Percentiles rank a stretch among this genome's conserved stretches.
Conservation (phyloP, 2,113 vertebrate species). For the Protobothrops flavoviridis region DNA sequence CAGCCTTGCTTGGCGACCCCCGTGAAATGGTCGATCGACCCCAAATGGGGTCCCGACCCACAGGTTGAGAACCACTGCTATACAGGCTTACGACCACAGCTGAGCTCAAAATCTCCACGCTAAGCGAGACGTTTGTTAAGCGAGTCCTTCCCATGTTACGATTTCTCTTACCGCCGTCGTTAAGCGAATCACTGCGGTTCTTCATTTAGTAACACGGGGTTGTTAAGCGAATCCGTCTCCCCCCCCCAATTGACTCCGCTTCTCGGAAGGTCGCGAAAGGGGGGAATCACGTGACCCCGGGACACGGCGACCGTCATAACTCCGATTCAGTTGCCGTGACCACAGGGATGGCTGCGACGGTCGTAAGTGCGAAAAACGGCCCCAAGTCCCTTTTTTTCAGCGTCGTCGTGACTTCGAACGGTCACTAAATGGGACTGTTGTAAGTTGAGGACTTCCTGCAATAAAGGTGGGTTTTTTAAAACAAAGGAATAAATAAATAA, state of each 20-base stretch:
- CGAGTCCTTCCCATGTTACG: not conserved
- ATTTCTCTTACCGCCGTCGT: too few species aligned
- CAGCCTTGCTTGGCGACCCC: too few species aligned
- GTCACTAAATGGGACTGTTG: not conserved
- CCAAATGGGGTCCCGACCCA: too few species aligned
- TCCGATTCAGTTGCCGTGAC: not conserved
- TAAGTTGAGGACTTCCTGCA: not conserved
- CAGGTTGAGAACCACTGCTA: too few species aligned
- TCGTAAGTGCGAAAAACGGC: not conserved
- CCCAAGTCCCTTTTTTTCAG: too few species aligned
- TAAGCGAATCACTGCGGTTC: not conserved
- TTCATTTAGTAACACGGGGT: not conserved
- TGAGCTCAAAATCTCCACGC: too few species aligned
- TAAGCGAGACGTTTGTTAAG: too few species aligned
- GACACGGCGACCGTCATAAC: too few species aligned
- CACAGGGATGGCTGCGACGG: too few species aligned
- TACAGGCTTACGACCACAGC: too few species aligned
- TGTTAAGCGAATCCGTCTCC: not conserved
- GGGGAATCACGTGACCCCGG: not conserved
- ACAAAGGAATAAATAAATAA: too few species aligned
- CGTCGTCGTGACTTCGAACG: not conserved
- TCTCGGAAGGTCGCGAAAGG: not conserved
- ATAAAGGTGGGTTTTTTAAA: not conserved
- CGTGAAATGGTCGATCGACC: too few species aligned
- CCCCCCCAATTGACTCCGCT: not conserved